Base-by-base conservation (phyloP, 1,140 invertebrate genomes). In the Babylonia areolata region DNA sequence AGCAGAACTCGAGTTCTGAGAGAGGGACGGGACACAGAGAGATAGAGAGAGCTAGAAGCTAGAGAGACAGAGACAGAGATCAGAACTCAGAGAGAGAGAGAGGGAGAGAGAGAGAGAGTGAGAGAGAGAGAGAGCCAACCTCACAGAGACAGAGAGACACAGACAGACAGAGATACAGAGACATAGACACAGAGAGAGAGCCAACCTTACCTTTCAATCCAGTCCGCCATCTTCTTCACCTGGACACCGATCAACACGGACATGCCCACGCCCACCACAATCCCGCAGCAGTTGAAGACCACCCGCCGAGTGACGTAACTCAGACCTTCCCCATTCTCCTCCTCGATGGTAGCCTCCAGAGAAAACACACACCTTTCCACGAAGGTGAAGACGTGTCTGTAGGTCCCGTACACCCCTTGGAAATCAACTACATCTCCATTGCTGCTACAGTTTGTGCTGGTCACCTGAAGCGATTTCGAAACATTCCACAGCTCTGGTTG, bases 181-280 rank as follows among this genome's bases (percentile, higher is more conserved):
- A 2, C 17, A 75, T 5, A 75, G 12, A 77, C 3, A 17, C 20
- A 77, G 37, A 77, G 75, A 28, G 3, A 40, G 37, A 58, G 3
- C 5, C 11, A 69, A 23, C 6, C 80, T 33, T 75, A 84, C 82
- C 69, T 42, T 58, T 37, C 37, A 31, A 88, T 86, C 85, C 87
- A 88, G 33, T 88, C 85, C 42, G 69, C 58, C 87, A 88, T 88
- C 73, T 85, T 69, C 79, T 88, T 85, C 23, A 88, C 80, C 20
- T 78, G 37, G 23, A 81, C 31, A 23, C 54, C 78, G 31, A 87
- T 75, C 23, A n/a, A 35, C n/a, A 31, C 54, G 3, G 46, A 40
- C 42, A 84, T 78, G 6, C 64, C 58, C 6, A 84, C 31, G 0
- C 51, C 75, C 6, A 69, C 69, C 3, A 64, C 2, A 31, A 82